Conservation (phyloP, 2,888 invertebrate genomes). For the Mesorhabditis sp. region DNA sequence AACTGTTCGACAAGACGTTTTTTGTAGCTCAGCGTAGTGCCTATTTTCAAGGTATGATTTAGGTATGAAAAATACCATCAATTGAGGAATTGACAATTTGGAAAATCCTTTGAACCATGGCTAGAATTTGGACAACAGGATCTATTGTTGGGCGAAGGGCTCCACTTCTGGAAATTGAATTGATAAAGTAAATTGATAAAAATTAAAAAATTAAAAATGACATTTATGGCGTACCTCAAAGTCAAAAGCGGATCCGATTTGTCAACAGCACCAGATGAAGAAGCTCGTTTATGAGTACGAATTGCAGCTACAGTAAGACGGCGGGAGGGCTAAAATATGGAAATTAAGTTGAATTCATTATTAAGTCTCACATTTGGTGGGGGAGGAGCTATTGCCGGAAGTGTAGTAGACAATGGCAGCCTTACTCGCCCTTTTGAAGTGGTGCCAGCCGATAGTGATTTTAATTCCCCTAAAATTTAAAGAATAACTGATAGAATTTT, state of each 20-base stretch:
- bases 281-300: background rate
- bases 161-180: conserved; percentile 19
- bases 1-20: conserved; percentile 38
- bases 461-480: background rate
- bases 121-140: conserved; percentile 38
- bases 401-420: background rate
- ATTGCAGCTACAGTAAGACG: background rate
- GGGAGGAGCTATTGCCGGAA: background rate
- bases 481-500: background rate
- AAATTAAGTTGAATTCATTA: background rate
- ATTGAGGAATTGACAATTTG: conserved; percentile 15
- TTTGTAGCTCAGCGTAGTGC: conserved; percentile 24
- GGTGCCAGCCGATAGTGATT: background rate
- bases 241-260: conserved; percentile 5
- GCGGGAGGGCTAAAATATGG: background rate
- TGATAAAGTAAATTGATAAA: too few relatives aligned
- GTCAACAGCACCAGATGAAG: background rate
- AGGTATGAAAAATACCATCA: background rate
- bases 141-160: conserved; percentile 36
- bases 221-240: background rate
- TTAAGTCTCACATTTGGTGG: background rate
- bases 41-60: conserved; percentile 16
- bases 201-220: too few relatives aligned
- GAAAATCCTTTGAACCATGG: conserved; percentile 33
- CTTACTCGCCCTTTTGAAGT: background rate